Base-by-base conservation (phyloP, 1,140 invertebrate species). In the Tetramorium alpestre region DNA sequence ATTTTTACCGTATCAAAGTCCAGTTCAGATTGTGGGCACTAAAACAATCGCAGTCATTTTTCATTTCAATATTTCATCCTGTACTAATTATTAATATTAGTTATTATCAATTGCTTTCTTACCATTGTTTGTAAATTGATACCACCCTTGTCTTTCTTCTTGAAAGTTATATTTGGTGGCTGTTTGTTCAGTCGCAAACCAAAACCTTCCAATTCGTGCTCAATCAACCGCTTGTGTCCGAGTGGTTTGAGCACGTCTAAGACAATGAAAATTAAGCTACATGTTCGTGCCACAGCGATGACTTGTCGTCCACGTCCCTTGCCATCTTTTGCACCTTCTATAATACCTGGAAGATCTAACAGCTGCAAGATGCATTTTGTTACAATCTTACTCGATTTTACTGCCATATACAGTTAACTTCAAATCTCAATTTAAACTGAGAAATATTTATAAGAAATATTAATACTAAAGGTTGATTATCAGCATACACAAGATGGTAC, bases 281-380 rank as follows among this genome's bases (percentile, higher is more conserved):
- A 99, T 0, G 99, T 99, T 87, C 99, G 96, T 0, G 99, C 99
- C 0, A 99, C 99, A 41, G 99, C 99, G 94, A 99, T 99, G 6
- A 99, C 99, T 96, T 99, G 99, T 92, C 99, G 97, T 96, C 99
- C 99, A 95, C 99, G 95, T 96, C 99, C 99, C 96, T 99, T 99
- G 56, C 98, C 98, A 95, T 99, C 99, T 95, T 99, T 99, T n/a
- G 99, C 99, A 90, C 99, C 99, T 96, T 99, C 99, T 94, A 99
- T 99, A 95, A 99, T 99, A 96, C 99, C 99, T 87, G 99, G 99
- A 87, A 99, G 96, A 97, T 99, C 99, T 4, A 99, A 96, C 38
- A 99, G 95, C 97, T 99, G 95, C 64, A 96, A 89, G 8, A 80
- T 69, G 72, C 78, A 87, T 76, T 86, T 16, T 69, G 65, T 85